Evolutionary conservation across 2,113 vertebrate genomes (phyloP).

Genomic region (Vombatus ursinus): DNA sequence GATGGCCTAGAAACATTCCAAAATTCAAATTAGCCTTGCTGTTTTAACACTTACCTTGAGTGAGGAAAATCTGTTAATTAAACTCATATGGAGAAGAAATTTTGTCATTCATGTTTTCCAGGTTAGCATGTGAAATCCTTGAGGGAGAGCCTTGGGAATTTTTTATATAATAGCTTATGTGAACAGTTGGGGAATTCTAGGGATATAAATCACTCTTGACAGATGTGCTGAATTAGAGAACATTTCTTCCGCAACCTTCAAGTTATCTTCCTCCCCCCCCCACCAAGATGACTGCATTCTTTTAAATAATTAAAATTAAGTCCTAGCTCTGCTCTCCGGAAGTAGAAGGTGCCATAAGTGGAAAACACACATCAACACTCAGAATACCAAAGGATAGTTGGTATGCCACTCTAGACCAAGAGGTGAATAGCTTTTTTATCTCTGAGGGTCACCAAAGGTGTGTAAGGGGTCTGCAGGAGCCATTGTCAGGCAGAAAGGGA

Average conservation of each 20-base stretch:
- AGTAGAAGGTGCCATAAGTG: not conserved
- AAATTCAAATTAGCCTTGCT: not conserved
- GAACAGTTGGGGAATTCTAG: not conserved
- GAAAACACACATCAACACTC: not conserved
- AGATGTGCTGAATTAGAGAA: not conserved
- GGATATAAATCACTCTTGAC: not conserved
- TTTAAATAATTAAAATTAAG: not conserved
- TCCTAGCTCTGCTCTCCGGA: accelerated
- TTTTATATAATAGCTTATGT: not conserved
- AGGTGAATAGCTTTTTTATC: not conserved
- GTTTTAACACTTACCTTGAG: not conserved
- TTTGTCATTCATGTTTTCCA: not conserved
- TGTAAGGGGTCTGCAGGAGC: not conserved
- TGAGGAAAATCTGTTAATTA: not conserved
- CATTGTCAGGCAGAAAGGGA: not conserved
- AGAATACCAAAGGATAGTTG: not conserved
- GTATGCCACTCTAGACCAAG: not conserved
- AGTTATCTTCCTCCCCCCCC: not conserved
- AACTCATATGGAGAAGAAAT: not conserved
- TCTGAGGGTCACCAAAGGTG: not conserved
- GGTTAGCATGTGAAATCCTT: not conserved
- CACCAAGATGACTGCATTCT: not conserved
- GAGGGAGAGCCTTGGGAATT: not conserved
- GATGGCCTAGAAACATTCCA: not conserved
- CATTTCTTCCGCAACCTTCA: not conserved